These are phyloP conservation scores for Equus quagga DNA, from an alignment of 2,113 vertebrate species.

Conservation along the genomic window DNA sequence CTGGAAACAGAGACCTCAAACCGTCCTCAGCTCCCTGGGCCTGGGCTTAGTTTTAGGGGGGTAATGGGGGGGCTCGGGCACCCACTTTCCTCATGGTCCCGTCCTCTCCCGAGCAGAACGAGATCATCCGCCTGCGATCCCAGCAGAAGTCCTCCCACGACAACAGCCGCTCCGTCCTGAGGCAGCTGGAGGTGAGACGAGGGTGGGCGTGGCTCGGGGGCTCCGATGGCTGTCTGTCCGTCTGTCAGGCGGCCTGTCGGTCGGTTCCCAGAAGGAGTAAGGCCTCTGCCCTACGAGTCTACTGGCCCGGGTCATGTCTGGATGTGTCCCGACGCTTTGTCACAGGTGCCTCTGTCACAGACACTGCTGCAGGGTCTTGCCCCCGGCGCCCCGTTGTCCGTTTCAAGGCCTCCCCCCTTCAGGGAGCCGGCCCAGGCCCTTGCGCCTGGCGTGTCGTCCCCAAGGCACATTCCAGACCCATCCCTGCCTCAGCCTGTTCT, in stretches of 20 bases:
- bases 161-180: fast-evolving
- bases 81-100: fast-evolving
- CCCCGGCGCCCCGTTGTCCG: not conserved
- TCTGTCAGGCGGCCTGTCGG: not conserved
- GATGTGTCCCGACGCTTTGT: not conserved
- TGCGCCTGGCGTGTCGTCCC: not conserved
- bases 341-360: not conserved
- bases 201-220: fast-evolving
- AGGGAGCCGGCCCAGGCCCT: not conserved
- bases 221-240: not conserved
- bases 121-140: constrained; percentile 19
- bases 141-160: not conserved
- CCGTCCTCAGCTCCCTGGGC: not conserved
- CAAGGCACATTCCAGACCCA: not conserved
- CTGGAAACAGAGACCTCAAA: not conserved
- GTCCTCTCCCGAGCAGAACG: constrained; percentile 67
- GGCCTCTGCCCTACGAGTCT: too few relatives aligned
- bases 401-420: not conserved
- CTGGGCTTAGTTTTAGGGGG: not conserved
- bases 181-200: constrained; percentile 79
- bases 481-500: not conserved
- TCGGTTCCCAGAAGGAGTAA: not conserved
- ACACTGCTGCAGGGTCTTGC: not conserved
- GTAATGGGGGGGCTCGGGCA: fast-evolving
- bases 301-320: not conserved